These are phyloP conservation scores for Microtus richardsoni DNA, from an alignment of 2,113 vertebrate genomes.

Conservation along the genomic window DNA sequence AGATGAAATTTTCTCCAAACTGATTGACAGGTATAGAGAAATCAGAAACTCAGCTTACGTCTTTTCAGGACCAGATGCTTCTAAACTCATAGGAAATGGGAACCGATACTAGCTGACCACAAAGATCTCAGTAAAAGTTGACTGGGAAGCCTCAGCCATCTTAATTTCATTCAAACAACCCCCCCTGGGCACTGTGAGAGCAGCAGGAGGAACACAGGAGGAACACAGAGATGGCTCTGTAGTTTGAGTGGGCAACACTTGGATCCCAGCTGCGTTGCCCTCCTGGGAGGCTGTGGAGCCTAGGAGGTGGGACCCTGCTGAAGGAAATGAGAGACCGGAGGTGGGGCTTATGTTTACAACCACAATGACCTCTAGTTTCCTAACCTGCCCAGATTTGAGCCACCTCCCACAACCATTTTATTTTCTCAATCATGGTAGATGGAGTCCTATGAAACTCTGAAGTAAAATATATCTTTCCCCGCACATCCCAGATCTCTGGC, in stretches of 20 bases:
- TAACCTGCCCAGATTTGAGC: neutral
- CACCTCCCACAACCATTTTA: too few species aligned
- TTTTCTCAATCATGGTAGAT: neutral
- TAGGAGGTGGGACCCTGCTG: neutral
- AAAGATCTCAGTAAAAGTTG: neutral
- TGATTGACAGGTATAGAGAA: neutral
- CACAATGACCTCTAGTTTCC: neutral
- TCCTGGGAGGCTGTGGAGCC: too few species aligned
- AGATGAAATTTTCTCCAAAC: neutral
- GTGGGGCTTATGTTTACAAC: neutral
- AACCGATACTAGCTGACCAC: neutral
- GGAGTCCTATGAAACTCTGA: neutral
- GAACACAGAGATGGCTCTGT: rapidly evolving
- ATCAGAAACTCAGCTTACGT: neutral
- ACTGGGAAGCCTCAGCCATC: neutral
- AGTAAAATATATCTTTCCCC: neutral
- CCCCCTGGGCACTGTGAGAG: too few species aligned
- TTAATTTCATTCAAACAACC: neutral
- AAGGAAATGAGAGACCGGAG: neutral
- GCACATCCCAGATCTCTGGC: neutral
- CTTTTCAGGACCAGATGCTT: neutral
- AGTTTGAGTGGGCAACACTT: too few species aligned
- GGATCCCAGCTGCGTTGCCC: too few species aligned
- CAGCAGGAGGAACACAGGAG: neutral
- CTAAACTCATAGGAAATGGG: neutral